phyloP scores from a whole-genome alignment of 2,113 vertebrate species.

The Cardinalis cardinalis region DNA sequence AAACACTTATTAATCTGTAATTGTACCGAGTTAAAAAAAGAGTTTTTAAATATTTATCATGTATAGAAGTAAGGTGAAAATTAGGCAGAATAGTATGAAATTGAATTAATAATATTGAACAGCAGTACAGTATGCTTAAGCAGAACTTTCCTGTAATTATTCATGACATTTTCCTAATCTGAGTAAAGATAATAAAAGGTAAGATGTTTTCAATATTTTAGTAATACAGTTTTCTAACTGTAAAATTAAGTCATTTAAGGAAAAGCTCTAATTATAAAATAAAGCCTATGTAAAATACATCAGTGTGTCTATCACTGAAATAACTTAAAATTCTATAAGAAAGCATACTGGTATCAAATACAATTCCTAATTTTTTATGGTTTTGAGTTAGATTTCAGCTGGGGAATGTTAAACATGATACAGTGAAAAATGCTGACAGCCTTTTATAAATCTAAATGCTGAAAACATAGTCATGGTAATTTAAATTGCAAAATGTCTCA shows the following conservation, averaged over 20 bases:
- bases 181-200: background rate
- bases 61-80: background rate
- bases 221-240: background rate
- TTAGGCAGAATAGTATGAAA: background rate
- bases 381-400: slow-evolving; percentile 23
- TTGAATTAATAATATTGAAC: background rate
- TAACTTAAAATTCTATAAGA: background rate
- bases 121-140: background rate
- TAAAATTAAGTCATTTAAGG: slow-evolving; percentile 14
- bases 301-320: slow-evolving; percentile 27
- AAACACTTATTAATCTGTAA: background rate
- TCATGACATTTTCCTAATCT: background rate
- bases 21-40: background rate
- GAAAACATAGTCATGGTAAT: background rate
- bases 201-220: background rate
- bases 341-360: slow-evolving; percentile 27
- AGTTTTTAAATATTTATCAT: background rate
- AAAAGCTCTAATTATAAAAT: slow-evolving; percentile 28
- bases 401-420: background rate
- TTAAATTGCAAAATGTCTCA: slow-evolving; percentile 52
- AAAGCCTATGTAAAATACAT: slow-evolving; percentile 17
- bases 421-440: background rate
- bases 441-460: slow-evolving; percentile 10
- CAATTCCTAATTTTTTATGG: background rate
- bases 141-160: slow-evolving; percentile 7